These are phyloP conservation scores for Mustela lutreola DNA, from an alignment of 2,113 vertebrate species.

Conservation along the genomic window DNA sequence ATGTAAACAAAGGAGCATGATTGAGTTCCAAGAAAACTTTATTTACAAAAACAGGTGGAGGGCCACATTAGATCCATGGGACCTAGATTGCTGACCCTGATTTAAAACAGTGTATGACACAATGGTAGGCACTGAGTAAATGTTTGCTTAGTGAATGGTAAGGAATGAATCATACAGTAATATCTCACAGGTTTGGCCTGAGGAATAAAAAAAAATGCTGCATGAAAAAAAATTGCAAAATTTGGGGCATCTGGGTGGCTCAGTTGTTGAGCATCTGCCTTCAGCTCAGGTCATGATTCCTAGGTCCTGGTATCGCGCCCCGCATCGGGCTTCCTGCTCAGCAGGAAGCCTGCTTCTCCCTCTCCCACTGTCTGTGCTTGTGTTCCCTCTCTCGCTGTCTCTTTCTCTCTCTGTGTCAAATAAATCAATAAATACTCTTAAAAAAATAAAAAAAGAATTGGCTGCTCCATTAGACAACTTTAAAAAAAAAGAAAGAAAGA, in stretches of 20 bases:
- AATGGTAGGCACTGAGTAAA: not conserved
- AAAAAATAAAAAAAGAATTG: no score
- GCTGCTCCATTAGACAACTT: not conserved
- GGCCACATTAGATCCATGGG: not conserved
- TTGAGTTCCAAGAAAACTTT: conserved; percentile 62
- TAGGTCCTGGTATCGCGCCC: no score
- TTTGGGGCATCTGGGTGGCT: no score
- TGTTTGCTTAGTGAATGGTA: not conserved
- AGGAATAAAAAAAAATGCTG: not conserved
- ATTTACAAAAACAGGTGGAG: conserved; percentile 14
- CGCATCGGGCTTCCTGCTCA: no score
- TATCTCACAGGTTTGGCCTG: not conserved
- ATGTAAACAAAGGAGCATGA: not conserved
- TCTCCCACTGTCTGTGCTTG: no score
- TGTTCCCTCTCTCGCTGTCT: no score
- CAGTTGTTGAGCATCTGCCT: no score
- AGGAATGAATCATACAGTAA: not conserved
- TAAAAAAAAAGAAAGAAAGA: not conserved
- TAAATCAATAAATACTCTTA: no score
- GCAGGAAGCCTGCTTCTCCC: no score
- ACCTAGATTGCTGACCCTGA: not conserved
- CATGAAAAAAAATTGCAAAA: not conserved
- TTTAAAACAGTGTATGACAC: not conserved
- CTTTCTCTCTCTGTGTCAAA: no score
- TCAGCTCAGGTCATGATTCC: no score